phyloP scores from a whole-genome alignment of 2,797 vertebrate species.

The Clarias platycephalus region DNA sequence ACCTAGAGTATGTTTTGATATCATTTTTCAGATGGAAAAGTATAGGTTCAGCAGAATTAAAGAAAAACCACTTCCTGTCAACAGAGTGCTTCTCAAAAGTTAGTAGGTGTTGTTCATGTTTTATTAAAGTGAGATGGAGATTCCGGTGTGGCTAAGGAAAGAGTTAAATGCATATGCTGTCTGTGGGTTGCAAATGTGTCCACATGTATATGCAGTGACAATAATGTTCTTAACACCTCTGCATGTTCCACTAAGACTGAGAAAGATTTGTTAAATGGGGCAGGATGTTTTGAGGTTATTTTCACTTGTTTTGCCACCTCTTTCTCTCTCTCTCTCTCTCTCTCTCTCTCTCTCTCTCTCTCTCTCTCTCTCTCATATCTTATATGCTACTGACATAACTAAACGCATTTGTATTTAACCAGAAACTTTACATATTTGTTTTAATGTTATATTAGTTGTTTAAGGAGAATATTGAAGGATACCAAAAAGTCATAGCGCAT shows the following conservation, averaged over 20 bases:
- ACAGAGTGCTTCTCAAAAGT: conserved; percentile 15
- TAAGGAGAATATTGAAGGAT: background rate
- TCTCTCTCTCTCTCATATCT: background rate
- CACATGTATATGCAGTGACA: conserved; percentile 48
- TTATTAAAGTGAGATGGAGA: conserved; percentile 33
- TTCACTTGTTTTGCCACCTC: conserved; percentile 50
- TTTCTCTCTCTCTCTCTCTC: background rate
- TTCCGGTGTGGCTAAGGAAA: conserved; percentile 70
- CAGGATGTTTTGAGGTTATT: conserved; percentile 65
- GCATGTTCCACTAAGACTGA: conserved; percentile 73
- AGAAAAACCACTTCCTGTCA: conserved; percentile 48
- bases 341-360: background rate
- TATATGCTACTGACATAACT: background rate
- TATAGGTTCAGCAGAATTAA: conserved; percentile 30
- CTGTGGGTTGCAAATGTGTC: conserved; percentile 45
- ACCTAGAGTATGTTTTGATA: background rate
- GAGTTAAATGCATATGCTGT: conserved; percentile 67
- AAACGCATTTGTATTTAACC: background rate
- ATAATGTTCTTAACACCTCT: conserved; percentile 73
- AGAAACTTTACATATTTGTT: background rate
- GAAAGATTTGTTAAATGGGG: conserved; percentile 47
- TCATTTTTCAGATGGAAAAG: conserved; percentile 28
- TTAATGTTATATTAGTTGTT: background rate
- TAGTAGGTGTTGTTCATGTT: conserved; percentile 31
- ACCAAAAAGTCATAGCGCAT: background rate